These are phyloP conservation scores for Chelidonichthys spinosus DNA, from an alignment of 2,797 vertebrate genomes.

Conservation along the genomic window DNA sequence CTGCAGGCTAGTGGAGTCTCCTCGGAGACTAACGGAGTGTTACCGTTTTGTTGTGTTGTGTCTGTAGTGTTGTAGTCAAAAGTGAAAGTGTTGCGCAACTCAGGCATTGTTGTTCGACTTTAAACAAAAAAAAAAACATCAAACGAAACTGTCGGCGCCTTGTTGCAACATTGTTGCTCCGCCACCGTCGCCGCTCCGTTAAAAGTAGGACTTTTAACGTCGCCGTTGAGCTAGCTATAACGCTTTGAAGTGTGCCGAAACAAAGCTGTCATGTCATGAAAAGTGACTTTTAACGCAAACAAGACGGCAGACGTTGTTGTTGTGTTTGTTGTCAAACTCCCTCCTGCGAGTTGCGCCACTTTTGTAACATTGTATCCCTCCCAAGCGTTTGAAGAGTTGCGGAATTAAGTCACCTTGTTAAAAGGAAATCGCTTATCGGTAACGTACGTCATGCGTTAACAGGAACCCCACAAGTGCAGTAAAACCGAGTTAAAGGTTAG, in stretches of 20 bases:
- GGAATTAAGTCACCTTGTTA: constrained; percentile 2
- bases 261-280: not conserved
- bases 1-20: not conserved
- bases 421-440: not conserved
- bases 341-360: no score
- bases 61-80: not conserved
- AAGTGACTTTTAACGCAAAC: not conserved
- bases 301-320: not conserved
- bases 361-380: no score
- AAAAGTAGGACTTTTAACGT: not conserved
- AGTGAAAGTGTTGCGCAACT: constrained; percentile 47
- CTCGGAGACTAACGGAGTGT: constrained; percentile 2
- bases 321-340: no score
- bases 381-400: not conserved
- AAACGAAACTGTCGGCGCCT: constrained; percentile 9
- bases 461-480: not conserved
- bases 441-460: not conserved
- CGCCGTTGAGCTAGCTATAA: not conserved
- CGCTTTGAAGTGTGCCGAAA: not conserved
- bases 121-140: no score
- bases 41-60: not conserved
- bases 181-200: not conserved
- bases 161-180: constrained; percentile 38
- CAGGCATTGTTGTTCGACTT: not conserved
- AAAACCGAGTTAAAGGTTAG: not conserved